Evolutionary conservation across 2,797 vertebrate genomes (phyloP).

Genomic region (Potorous gilbertii): DNA sequence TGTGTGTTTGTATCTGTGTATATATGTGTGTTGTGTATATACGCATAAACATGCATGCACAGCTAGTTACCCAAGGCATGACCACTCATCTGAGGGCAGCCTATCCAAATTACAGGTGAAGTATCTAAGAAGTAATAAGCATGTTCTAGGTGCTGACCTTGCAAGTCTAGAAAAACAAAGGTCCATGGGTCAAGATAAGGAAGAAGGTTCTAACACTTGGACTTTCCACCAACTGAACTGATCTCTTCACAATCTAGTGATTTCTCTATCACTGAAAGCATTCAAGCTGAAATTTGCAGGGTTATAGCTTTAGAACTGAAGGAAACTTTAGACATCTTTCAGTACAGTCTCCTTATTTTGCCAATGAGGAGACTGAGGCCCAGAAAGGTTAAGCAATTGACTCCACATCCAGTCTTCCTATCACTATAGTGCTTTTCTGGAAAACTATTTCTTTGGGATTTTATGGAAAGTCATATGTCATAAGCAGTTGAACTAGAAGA

Average conservation of each 20-base stretch:
- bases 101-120: constrained; percentile 54
- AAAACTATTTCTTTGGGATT: background rate
- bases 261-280: background rate
- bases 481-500: background rate
- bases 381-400: background rate
- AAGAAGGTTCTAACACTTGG: constrained; percentile 13
- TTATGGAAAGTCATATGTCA: background rate
- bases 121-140: background rate
- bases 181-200: background rate
- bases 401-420: background rate
- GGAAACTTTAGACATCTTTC: background rate
- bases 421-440: background rate
- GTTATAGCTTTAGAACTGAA: background rate
- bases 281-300: background rate
- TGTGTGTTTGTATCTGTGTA: too few species aligned
- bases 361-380: background rate
- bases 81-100: background rate
- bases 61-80: background rate
- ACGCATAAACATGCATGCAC: too few species aligned
- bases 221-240: background rate
- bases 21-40: too few species aligned
- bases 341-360: background rate
- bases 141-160: background rate
- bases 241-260: background rate
- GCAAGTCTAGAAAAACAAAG: constrained; percentile 20